These are phyloP conservation scores for Brachypterus glaber DNA, from an alignment of 2,888 invertebrate genomes.

Conservation along the genomic window DNA sequence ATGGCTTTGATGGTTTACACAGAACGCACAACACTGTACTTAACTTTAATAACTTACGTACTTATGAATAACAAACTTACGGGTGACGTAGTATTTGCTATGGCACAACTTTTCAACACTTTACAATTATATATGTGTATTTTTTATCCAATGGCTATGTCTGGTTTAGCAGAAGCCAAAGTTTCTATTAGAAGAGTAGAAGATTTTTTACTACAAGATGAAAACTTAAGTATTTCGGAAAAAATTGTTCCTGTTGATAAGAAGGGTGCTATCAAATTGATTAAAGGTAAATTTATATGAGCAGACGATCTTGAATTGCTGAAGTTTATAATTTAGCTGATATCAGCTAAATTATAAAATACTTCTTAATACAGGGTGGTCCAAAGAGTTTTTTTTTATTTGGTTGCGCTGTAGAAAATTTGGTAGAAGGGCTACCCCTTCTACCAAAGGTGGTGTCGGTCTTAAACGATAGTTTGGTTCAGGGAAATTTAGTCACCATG, in stretches of 20 bases:
- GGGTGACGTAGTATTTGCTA: slow-evolving; percentile 61
- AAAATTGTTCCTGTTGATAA: slow-evolving; percentile 25
- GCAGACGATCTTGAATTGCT: too few relatives aligned
- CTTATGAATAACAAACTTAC: slow-evolving; percentile 49
- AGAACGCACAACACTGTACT: slow-evolving; percentile 72
- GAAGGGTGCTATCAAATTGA: slow-evolving; percentile 26
- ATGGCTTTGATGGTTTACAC: slow-evolving; percentile 65
- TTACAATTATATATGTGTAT: slow-evolving; percentile 42
- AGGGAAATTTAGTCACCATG: too few relatives aligned
- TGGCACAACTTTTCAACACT: slow-evolving; percentile 69
- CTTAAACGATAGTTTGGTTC: slow-evolving; percentile 27
- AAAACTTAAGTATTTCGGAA: slow-evolving; percentile 16
- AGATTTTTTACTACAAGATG: slow-evolving; percentile 27
- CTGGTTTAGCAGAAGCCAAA: slow-evolving; percentile 29
- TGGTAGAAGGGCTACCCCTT: too few relatives aligned
- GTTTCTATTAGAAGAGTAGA: slow-evolving; percentile 29
- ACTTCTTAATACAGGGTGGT: too few relatives aligned
- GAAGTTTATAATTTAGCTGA: too few relatives aligned
- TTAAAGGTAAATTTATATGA: too few relatives aligned
- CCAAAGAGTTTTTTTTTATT: too few relatives aligned
- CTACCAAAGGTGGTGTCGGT: too few relatives aligned
- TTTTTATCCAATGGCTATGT: slow-evolving; percentile 27
- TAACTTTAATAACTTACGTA: slow-evolving; percentile 69
- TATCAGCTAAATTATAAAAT: too few relatives aligned
- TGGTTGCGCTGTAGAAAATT: too few relatives aligned